Evolutionary conservation across 2,113 vertebrate species (phyloP).

Genomic region (Hepsetus odoe): DNA sequence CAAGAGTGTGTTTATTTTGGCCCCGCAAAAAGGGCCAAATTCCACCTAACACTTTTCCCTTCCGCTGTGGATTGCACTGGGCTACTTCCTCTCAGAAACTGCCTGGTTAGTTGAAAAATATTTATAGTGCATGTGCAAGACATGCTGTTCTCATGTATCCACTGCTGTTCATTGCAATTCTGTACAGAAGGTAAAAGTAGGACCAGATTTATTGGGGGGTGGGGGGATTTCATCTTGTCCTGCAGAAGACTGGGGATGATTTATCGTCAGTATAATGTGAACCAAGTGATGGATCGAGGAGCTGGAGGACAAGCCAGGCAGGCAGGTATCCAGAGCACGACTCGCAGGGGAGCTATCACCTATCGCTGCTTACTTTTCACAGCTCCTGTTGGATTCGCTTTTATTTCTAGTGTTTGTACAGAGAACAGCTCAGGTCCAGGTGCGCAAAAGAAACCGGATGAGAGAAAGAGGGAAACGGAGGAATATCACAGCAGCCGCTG

Average conservation of each 20-base stretch:
- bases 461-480: constrained; percentile 6
- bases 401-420: constrained; percentile 36
- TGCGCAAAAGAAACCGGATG: constrained; percentile 53
- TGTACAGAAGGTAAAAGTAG: constrained; percentile 75
- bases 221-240: constrained; percentile 65
- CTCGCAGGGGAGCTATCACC: constrained; percentile 67
- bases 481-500: constrained; percentile 26
- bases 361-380: constrained; percentile 58
- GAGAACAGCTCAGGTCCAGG: constrained; percentile 38
- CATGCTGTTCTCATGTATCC: constrained; percentile 78
- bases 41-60: constrained; percentile 75
- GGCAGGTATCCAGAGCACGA: constrained; percentile 61
- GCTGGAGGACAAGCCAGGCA: constrained; percentile 49
- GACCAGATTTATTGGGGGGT: constrained; percentile 71
- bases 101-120: constrained; percentile 78
- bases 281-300: constrained; percentile 63
- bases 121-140: constrained; percentile 80
- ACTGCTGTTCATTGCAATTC: constrained; percentile 67
- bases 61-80: constrained; percentile 73
- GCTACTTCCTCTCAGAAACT: constrained; percentile 76
- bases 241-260: constrained; percentile 67
- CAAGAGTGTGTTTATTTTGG: constrained; percentile 79
- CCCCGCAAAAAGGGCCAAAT: constrained; percentile 70
- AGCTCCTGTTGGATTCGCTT: constrained; percentile 26
- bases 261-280: constrained; percentile 67